These are phyloP conservation scores for Lottia scabra DNA, from an alignment of 2,888 invertebrate species.

Conservation along the genomic window DNA sequence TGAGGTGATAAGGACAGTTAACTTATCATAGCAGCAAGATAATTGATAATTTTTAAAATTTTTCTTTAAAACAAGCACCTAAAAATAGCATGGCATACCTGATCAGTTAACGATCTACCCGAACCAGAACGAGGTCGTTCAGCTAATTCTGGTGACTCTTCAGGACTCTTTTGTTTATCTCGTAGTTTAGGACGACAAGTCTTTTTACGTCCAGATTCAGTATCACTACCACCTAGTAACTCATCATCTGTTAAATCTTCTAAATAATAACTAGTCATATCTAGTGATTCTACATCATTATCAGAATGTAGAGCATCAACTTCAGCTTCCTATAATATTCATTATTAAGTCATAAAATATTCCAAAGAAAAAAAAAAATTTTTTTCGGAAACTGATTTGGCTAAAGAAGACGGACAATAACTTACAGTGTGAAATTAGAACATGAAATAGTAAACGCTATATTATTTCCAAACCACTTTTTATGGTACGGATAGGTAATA, in stretches of 20 bases:
- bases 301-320: conserved; percentile 47
- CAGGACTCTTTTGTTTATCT: conserved; percentile 15
- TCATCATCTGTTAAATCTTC: conserved; percentile 17
- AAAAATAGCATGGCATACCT: conserved; percentile 74
- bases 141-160: conserved; percentile 65
- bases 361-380: too few species aligned
- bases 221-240: conserved; percentile 15
- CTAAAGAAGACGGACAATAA: too few species aligned
- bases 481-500: too few species aligned
- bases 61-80: too few species aligned
- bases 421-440: too few species aligned
- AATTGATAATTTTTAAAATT: too few species aligned
- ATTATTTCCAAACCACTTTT: too few species aligned
- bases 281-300: conserved; percentile 24
- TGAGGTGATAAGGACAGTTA: too few species aligned
- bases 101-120: conserved; percentile 87
- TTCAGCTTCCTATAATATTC: conserved; percentile 42
- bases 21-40: too few species aligned
- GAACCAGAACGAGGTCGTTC: conserved; percentile 79
- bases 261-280: conserved; percentile 1
- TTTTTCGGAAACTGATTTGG: too few species aligned
- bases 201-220: conserved; percentile 8
- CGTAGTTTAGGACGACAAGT: background rate
- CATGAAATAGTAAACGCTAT: too few species aligned
- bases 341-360: too few species aligned